phyloP scores from a whole-genome alignment of 2,888 invertebrate species.

The Eupithecia vulgata region DNA sequence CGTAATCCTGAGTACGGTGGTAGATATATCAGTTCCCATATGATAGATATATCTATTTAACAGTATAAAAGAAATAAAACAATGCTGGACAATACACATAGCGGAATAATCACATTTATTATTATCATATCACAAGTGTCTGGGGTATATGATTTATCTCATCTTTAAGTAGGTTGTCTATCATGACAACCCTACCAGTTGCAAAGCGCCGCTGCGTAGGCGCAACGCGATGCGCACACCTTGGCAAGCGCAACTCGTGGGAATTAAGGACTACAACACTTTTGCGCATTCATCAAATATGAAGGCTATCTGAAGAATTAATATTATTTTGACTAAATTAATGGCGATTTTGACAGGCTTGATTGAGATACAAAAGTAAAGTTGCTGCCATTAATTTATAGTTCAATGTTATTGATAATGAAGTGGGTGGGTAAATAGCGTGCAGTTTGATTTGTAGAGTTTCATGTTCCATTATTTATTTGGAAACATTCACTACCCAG shows the following conservation, averaged over 20 bases:
- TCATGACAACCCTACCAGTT: slow-evolving; percentile 34
- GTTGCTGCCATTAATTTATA: slow-evolving; percentile 17
- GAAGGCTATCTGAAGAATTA: neutral
- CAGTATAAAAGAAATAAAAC: too few relatives aligned
- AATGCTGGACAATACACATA: too few relatives aligned
- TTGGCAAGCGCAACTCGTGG: slow-evolving; percentile 38
- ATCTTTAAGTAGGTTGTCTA: too few relatives aligned
- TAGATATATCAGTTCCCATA: too few relatives aligned
- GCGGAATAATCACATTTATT: too few relatives aligned
- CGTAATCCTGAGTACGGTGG: too few relatives aligned
- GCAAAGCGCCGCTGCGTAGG: slow-evolving; percentile 45
- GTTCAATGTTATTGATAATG: slow-evolving; percentile 18
- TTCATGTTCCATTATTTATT: slow-evolving; percentile 1
- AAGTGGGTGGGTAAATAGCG: slow-evolving; percentile 5
- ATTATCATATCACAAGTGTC: too few relatives aligned
- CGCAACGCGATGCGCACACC: slow-evolving; percentile 37
- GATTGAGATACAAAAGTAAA: slow-evolving; percentile 14
- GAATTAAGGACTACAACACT: slow-evolving; percentile 39
- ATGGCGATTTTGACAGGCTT: slow-evolving; percentile 14
- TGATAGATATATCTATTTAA: neutral
- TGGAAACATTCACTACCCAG: neutral
- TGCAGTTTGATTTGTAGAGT: slow-evolving; percentile 5
- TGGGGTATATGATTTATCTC: too few relatives aligned
- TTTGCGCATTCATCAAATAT: slow-evolving; percentile 31
- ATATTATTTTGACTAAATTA: slow-evolving; percentile 11